These are phyloP conservation scores for Endomychus coccineus DNA, from an alignment of 2,888 invertebrate species.

Conservation along the genomic window DNA sequence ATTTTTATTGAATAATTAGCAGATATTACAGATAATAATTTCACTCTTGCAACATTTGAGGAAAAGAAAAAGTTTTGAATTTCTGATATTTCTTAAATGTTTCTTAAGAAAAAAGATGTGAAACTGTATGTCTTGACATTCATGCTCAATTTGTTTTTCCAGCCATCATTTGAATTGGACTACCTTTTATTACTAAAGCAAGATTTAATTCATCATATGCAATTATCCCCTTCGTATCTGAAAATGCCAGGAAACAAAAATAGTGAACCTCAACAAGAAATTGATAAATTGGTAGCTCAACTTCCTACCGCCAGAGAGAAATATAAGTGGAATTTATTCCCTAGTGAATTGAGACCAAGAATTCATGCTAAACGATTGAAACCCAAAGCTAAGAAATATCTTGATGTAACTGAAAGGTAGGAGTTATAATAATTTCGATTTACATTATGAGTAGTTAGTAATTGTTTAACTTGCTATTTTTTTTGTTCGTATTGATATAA, in stretches of 20 bases:
- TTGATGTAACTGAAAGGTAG: constrained; percentile 31
- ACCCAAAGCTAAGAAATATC: constrained; percentile 29
- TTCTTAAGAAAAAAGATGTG: too few species aligned
- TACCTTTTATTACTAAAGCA: constrained; percentile 66
- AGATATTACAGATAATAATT: too few species aligned
- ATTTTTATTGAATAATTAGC: too few species aligned
- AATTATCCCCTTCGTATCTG: constrained; percentile 58
- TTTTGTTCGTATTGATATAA: too few species aligned
- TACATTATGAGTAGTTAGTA: too few species aligned
- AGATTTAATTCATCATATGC: constrained; percentile 63
- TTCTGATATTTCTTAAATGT: too few species aligned
- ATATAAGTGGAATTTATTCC: constrained; percentile 57
- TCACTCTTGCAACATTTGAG: too few species aligned
- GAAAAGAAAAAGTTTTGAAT: too few species aligned
- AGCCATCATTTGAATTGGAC: constrained; percentile 48
- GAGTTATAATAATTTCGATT: constrained; percentile 9
- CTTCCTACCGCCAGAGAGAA: constrained; percentile 42
- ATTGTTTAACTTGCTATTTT: too few species aligned
- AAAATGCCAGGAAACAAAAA: constrained; percentile 46
- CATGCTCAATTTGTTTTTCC: too few species aligned
- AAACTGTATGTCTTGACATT: too few species aligned
- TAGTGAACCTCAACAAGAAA: constrained; percentile 49
- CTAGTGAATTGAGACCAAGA: constrained; percentile 54
- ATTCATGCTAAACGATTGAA: constrained; percentile 37
- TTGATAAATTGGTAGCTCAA: constrained; percentile 51